Evolutionary conservation across 2,888 invertebrate genomes (phyloP), one percentile per base, ranked within the genome.

Genomic region (Atethmia centrago): DNA sequence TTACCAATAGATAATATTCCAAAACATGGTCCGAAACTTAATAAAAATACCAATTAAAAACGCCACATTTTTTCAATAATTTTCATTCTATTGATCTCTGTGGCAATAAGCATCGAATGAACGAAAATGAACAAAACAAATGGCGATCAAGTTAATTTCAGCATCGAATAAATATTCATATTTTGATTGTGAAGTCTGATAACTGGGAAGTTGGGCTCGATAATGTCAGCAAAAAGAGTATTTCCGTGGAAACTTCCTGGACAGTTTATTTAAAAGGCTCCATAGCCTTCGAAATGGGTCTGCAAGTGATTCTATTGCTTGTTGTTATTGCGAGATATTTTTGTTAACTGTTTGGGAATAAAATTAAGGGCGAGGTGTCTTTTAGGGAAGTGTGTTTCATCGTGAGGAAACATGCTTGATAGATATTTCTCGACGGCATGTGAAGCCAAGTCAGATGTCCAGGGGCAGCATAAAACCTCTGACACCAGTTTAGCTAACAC

Each of bases 191-290:
- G 82, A 80, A 86, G 83, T 77, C 71, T 40, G 87, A 87, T 85
- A 87, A 77, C 84, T 75, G 78, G 69, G 76, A 81, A 84, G 80
- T 86, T 78, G 77, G 64, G 25, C 51, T 77, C 80, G 87, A 87
- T 87, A 88, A 87, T 83, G 87, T 87, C 87, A 88, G 53, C 87
- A 77, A 68, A 77, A 88, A 83, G 85, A 84, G 69, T 88, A 80
- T 87, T 86, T 88, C 85, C 88, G 85, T 55, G 40, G 61, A 69
- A 80, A 79, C 72, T 80, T 85, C 82, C 77, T 70, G 70, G 70
- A 84, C 76, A 74, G 63, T 72, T 78, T 82, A 80, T 85, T 79
- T 80, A 74, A 83, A 81, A 77, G 72, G 69, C 68, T 68, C 31
- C 58, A 53, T 56, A 68, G 64, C 74, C 71, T 66, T 45, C 12